phyloP scores from a whole-genome alignment of 2,113 vertebrate species.

The Heteronetta atricapilla region DNA sequence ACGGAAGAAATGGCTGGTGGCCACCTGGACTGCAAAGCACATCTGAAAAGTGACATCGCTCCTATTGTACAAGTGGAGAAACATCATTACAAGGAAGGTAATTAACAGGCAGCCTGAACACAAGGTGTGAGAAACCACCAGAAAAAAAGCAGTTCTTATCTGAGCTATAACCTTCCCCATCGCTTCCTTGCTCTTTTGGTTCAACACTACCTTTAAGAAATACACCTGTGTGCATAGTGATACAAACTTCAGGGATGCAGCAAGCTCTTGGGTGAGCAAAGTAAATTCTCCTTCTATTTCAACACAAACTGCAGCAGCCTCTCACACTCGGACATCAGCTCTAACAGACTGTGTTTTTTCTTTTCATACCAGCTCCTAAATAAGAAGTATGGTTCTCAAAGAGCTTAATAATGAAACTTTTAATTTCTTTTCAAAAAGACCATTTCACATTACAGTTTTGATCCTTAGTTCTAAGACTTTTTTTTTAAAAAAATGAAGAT shows the following conservation, averaged over 20 bases:
- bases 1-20: neutral
- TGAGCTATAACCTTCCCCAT: neutral
- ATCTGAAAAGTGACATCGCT: neutral
- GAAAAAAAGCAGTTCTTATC: neutral
- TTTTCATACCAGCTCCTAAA: neutral
- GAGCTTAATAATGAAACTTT: neutral
- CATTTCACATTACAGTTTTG: neutral
- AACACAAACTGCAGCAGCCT: neutral
- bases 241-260: neutral
- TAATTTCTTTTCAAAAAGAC: neutral
- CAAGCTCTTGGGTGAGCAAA: neutral
- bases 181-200: neutral
- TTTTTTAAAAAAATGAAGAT: neutral
- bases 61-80: neutral
- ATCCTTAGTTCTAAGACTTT: neutral
- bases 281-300: neutral
- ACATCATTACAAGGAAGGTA: neutral
- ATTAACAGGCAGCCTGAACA: neutral
- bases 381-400: neutral
- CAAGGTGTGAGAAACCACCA: neutral
- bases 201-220: neutral
- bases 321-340: neutral
- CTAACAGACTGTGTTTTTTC: neutral
- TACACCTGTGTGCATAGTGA: rapidly evolving
- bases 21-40: neutral